Evolutionary conservation across 2,888 invertebrate genomes (phyloP).

Genomic region (Brachyopa scutellaris): DNA sequence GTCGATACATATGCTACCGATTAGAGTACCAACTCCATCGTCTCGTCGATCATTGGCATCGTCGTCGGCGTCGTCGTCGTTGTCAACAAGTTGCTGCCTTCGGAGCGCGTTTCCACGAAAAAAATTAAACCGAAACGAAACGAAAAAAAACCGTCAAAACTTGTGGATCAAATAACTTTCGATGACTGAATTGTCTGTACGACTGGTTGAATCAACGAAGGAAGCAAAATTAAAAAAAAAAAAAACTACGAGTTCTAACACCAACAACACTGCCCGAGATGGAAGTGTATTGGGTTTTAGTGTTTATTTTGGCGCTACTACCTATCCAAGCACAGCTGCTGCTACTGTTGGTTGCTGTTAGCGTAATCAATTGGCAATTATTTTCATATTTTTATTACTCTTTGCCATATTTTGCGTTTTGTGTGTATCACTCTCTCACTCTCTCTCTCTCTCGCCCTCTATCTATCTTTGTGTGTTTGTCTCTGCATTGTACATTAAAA

Average conservation of each 20-base stretch:
- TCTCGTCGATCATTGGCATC: too few relatives aligned
- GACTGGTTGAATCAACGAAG: slow-evolving; percentile 51
- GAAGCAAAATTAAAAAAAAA: slow-evolving; percentile 24
- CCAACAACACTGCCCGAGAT: slow-evolving; percentile 15
- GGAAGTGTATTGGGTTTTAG: slow-evolving; percentile 54
- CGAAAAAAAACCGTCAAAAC: slow-evolving; percentile 45
- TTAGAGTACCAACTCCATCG: too few relatives aligned
- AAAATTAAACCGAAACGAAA: neutral
- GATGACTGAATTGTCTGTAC: slow-evolving; percentile 57
- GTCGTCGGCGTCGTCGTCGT: slow-evolving; percentile 22
- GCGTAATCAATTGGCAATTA: slow-evolving; percentile 71
- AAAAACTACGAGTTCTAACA: slow-evolving; percentile 32
- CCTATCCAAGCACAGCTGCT: slow-evolving; percentile 30
- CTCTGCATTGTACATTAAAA: slow-evolving; percentile 36
- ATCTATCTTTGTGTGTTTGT: slow-evolving; percentile 9
- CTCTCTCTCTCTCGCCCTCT: too few relatives aligned
- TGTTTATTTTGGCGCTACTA: slow-evolving; percentile 70
- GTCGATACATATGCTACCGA: slow-evolving; percentile 45
- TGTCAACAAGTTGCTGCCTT: slow-evolving; percentile 25
- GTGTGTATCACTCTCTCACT: slow-evolving; percentile 8
- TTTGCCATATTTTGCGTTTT: slow-evolving; percentile 64
- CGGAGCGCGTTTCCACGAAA: slow-evolving; percentile 31
- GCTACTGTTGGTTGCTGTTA: slow-evolving; percentile 10
- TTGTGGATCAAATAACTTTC: slow-evolving; percentile 63
- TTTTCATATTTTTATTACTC: slow-evolving; percentile 69